phyloP scores from a whole-genome alignment of 2,797 vertebrate species.

The Fratercula arctica region DNA sequence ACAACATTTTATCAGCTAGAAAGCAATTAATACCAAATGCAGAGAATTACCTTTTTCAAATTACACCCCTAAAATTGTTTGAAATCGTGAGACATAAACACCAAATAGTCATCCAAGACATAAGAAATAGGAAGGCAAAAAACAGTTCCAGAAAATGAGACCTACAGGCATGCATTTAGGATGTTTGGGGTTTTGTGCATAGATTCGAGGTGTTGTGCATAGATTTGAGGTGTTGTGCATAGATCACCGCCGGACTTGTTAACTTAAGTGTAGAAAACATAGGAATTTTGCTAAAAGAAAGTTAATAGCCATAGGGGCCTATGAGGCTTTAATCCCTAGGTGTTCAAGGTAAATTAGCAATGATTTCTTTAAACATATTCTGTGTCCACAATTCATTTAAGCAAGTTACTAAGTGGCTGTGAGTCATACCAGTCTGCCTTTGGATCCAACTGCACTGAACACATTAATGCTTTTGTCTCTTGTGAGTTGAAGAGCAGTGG shows the following conservation, averaged over 20 bases:
- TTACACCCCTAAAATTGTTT: not conserved
- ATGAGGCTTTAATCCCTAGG: not conserved
- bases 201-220: not conserved
- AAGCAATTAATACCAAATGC: not conserved
- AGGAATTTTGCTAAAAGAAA: not conserved
- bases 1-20: not conserved
- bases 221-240: not conserved
- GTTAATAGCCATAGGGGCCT: not conserved
- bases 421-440: not conserved
- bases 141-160: not conserved
- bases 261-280: not conserved
- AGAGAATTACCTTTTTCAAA: not conserved
- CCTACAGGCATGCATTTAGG: not conserved
- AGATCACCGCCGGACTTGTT: not conserved
- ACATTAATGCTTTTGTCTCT: not conserved
- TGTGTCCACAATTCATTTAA: not conserved
- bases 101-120: not conserved
- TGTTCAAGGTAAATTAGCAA: not conserved
- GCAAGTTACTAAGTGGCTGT: not conserved
- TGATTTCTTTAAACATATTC: not conserved
- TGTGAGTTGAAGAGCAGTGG: not conserved
- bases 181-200: not conserved
- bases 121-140: not conserved
- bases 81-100: not conserved
- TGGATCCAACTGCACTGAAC: not conserved